Conservation (phyloP, 2,113 vertebrate species). For the Drymodes brunneopygia region DNA sequence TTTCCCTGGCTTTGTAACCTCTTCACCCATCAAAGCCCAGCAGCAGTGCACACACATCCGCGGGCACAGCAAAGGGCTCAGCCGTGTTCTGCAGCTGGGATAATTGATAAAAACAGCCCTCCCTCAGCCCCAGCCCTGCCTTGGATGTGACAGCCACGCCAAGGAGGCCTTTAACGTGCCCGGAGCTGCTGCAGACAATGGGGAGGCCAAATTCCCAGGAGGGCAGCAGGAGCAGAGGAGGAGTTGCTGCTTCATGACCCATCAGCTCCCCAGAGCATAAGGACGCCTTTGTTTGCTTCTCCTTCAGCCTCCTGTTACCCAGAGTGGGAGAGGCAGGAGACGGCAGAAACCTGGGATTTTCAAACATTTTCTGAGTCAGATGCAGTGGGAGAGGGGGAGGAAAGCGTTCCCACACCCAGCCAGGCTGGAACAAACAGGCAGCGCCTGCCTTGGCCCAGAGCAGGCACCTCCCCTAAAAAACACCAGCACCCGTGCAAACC, state of each 20-base stretch:
- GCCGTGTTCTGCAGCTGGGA: accelerated
- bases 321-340: slow-evolving; percentile 20
- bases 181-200: neutral
- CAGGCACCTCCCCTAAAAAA: neutral
- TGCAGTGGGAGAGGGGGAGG: neutral
- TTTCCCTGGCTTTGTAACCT: neutral
- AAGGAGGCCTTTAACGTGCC: neutral
- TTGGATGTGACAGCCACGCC: neutral
- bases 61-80: neutral
- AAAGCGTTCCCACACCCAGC: neutral
- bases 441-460: neutral
- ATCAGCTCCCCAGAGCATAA: slow-evolving; percentile 24
- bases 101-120: neutral
- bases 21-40: neutral
- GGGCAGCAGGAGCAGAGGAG: slow-evolving; percentile 21
- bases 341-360: slow-evolving; percentile 10
- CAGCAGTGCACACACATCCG: neutral
- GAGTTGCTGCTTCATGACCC: neutral
- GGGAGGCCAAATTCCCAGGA: neutral
- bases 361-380: slow-evolving; percentile 41
- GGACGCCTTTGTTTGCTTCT: slow-evolving; percentile 27
- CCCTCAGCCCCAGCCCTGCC: neutral
- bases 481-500: neutral
- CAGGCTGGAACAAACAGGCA: neutral
- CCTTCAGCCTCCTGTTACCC: neutral